Base-by-base conservation (phyloP, 2,797 vertebrate species). In the Delichon dasypus region DNA sequence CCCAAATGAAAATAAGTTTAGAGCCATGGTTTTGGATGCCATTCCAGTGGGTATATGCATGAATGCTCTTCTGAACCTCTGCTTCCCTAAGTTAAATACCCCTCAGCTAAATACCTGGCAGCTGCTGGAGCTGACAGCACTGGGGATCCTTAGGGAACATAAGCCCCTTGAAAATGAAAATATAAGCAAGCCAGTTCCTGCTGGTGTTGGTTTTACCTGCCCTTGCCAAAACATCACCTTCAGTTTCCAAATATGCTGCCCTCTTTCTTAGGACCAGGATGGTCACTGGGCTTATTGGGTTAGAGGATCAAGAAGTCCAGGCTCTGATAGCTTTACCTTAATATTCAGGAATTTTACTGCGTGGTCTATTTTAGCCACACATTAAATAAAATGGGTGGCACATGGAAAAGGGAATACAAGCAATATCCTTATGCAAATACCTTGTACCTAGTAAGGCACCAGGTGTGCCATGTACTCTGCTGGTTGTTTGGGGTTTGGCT, bases 401-500 rank as follows among this genome's bases (percentile, higher is more conserved):
- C 13, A 3, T 54, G 29, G 38, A 68, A 64, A 80, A 74, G 48
- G 12, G n/a, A 78, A 62, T 34, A 66, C 67, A 48, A 85, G 4
- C 53, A 60, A 44, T 21, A 38, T 27, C 20, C 29, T n/a, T 32
- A 25, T 7, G 55, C 42, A 23, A 74, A 50, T 11, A 14, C 21
- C 48, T 36, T 6, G 23, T 42, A 34, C 51, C 66, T 8, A 20
- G 47, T 0, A 6, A 53, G 54, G n/a, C 16, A 5, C 1, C 13
- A n/a, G 34, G 13, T 0, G 1, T 29, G 21, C n/a, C 0, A 0
- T 5, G 50, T 7, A 2, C 34, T 26, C 2, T 18, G 30, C 12
- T 2, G 3, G 50, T 55, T 48, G 0, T 23, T 10, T 5, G 21
- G 47, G 13, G 6, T n/a, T 55, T 25, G 50, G 40, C 11, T 79